Conservation (phyloP, 2,113 vertebrate genomes). For the Peucedramus taeniatus region DNA sequence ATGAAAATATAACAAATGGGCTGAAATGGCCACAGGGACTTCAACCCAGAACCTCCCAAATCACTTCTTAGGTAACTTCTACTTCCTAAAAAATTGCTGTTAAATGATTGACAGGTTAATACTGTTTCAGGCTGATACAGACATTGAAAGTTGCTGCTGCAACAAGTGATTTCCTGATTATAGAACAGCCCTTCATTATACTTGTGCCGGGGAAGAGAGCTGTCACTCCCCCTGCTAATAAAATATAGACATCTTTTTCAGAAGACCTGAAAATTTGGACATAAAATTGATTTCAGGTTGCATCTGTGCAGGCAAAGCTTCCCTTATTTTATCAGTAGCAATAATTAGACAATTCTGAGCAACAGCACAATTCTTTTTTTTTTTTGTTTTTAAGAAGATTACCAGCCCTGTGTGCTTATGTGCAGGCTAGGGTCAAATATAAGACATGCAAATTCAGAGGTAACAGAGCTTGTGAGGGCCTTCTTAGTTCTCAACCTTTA, state of each 20-base stretch:
- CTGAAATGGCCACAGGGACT: slow-evolving; percentile 48
- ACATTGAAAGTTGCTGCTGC: slow-evolving; percentile 39
- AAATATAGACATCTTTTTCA: not conserved
- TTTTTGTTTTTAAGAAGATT: not conserved
- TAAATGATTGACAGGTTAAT: slow-evolving; percentile 62
- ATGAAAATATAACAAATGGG: slow-evolving; percentile 66
- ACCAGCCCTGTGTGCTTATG: not conserved
- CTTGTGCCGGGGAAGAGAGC: not conserved
- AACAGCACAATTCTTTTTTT: not conserved
- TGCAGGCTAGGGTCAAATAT: not conserved
- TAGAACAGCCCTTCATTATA: slow-evolving; percentile 18
- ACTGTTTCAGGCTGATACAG: slow-evolving; percentile 14
- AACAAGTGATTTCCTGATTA: slow-evolving; percentile 57
- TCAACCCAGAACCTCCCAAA: slow-evolving; percentile 48
- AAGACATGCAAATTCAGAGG: not conserved
- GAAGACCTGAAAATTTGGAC: not conserved
- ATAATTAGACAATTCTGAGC: not conserved
- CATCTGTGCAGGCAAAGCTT: not conserved
- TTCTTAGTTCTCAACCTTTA: not conserved
- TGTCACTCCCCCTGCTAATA: slow-evolving; percentile 8
- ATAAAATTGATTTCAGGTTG: not conserved
- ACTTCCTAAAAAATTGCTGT: slow-evolving; percentile 12
- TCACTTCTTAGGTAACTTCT: slow-evolving; percentile 35
- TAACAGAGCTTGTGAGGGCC: not conserved
- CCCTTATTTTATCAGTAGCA: not conserved